These are phyloP conservation scores for Ostrea edulis DNA, from an alignment of 1,140 invertebrate genomes.

Conservation along the genomic window DNA sequence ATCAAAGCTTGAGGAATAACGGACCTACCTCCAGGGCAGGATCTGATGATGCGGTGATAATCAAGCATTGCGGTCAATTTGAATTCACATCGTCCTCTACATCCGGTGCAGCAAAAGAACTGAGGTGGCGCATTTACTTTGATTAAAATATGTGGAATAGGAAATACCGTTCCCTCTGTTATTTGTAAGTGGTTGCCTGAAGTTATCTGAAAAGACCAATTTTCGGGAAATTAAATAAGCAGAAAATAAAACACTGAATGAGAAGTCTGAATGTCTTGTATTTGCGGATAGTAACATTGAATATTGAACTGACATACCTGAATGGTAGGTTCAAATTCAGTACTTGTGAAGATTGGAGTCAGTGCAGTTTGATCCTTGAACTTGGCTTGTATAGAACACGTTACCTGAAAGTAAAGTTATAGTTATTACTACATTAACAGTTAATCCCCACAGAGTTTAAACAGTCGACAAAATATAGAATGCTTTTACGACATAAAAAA, in stretches of 20 bases:
- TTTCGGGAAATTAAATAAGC: neutral
- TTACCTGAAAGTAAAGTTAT: slow-evolving; percentile 49
- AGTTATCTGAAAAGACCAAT: slow-evolving; percentile 1
- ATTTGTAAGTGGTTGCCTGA: slow-evolving; percentile 45
- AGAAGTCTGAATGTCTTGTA: neutral
- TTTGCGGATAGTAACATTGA: neutral
- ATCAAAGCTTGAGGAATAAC: slow-evolving; percentile 60
- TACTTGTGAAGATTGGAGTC: slow-evolving; percentile 45
- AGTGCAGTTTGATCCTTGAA: slow-evolving; percentile 44
- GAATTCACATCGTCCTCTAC: slow-evolving; percentile 55
- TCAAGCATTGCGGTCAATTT: slow-evolving; percentile 48
- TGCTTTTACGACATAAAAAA: neutral
- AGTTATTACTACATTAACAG: neutral
- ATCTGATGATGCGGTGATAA: slow-evolving; percentile 30
- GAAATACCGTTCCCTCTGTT: slow-evolving; percentile 47
- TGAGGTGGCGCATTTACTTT: slow-evolving; percentile 58
- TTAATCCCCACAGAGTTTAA: too few relatives aligned
- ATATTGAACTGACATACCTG: slow-evolving; percentile 44
- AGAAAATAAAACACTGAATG: neutral
- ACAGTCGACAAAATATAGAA: too few relatives aligned
- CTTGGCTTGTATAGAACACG: slow-evolving; percentile 54
- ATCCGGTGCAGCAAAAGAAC: slow-evolving; percentile 59
- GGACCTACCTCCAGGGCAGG: slow-evolving; percentile 32
- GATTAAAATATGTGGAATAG: slow-evolving; percentile 43
- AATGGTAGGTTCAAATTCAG: slow-evolving; percentile 46